Evolutionary conservation across 2,797 vertebrate species (phyloP).

Genomic region (Graptemys geographica): DNA sequence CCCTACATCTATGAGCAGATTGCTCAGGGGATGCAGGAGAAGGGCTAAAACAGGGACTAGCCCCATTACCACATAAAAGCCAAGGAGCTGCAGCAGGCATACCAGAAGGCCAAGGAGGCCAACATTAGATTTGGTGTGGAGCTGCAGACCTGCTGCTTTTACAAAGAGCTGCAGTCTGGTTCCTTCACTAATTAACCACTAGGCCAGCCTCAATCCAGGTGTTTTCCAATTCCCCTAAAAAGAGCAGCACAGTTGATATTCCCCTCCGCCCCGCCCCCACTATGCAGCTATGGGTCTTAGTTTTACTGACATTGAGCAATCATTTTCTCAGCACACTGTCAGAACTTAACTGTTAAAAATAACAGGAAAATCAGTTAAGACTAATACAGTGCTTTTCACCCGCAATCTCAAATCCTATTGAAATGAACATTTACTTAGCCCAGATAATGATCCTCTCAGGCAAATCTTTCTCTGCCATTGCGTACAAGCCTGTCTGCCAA

Average conservation of each 20-base stretch:
- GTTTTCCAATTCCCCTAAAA: background rate
- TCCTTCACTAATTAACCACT: background rate
- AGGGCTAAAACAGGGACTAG: background rate
- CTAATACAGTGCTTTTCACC: background rate
- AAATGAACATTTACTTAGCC: constrained; percentile 2
- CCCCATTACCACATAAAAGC: background rate
- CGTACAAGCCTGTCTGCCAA: background rate
- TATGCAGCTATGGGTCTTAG: background rate
- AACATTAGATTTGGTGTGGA: background rate
- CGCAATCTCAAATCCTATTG: background rate
- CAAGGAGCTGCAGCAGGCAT: background rate
- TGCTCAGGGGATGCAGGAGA: background rate
- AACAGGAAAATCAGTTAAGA: background rate
- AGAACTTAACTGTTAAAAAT: background rate
- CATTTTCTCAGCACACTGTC: background rate
- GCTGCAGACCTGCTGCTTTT: background rate
- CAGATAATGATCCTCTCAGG: background rate
- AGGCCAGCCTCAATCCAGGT: background rate
- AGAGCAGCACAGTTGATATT: background rate
- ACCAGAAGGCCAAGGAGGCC: background rate
- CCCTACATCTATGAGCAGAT: no score
- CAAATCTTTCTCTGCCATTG: background rate
- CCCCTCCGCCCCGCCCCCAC: background rate
- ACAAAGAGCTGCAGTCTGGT: background rate
- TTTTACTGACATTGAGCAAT: background rate